These are phyloP conservation scores for Eidolon helvum DNA, from an alignment of 2,113 vertebrate species.

Conservation along the genomic window DNA sequence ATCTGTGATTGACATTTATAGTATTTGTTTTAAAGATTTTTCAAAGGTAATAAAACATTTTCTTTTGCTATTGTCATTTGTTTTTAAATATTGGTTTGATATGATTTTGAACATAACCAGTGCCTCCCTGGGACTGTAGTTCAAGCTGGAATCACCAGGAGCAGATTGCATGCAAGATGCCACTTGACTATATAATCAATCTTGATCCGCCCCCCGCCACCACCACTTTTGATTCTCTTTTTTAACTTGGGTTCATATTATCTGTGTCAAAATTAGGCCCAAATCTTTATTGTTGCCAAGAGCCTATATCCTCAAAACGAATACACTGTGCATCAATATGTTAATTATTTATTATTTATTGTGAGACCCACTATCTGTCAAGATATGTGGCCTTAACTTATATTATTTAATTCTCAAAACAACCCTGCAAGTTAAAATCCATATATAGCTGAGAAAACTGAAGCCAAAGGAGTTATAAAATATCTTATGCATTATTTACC, in stretches of 20 bases:
- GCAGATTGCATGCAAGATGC: neutral
- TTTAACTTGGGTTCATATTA: neutral
- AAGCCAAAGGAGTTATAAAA: neutral
- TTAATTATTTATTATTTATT: slow-evolving; percentile 33
- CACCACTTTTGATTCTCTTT: neutral
- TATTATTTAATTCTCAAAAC: neutral
- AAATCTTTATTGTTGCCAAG: neutral
- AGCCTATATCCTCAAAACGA: neutral
- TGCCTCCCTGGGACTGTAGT: neutral
- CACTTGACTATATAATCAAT: neutral
- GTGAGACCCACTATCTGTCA: neutral
- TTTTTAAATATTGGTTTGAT: neutral
- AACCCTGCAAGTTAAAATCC: neutral
- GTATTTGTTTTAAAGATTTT: neutral
- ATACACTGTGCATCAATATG: neutral
- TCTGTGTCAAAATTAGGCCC: neutral
- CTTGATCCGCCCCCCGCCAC: neutral
- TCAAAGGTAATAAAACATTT: slow-evolving; percentile 18
- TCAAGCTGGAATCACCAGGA: neutral
- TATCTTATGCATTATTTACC: neutral
- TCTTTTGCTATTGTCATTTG: slow-evolving; percentile 11
- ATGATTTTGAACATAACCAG: neutral
- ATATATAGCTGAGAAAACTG: neutral
- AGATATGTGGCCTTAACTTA: neutral
- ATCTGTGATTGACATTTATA: neutral